Evolutionary conservation across 1,140 invertebrate species (phyloP), one percentile per base, ranked within the genome.

Genomic region (Brachystomella parvula): DNA sequence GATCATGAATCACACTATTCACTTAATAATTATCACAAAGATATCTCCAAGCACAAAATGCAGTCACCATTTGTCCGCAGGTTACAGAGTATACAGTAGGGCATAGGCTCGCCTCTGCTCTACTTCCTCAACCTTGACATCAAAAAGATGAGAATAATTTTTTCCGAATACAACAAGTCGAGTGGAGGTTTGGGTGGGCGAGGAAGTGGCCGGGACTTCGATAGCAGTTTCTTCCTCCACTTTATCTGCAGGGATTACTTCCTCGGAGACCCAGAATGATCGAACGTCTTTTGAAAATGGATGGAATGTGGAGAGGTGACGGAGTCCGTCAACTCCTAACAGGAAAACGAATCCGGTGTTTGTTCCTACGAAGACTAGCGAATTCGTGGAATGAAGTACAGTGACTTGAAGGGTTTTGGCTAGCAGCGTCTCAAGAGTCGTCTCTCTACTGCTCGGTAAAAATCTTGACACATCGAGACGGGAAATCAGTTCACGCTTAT

Each of bases 331-430:
- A 35, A 86, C 83, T 76, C 92, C 90, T 1, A 89, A 90, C 0
- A 95, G 87, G 24, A 95, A 88, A 33, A 96, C 81, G 75, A 92
- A 94, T 9, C 93, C 93, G 89, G 90, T 93, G 1, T 88, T 90
- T 1, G 92, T 95, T 39, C 92, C 93, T 61, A 93, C 87, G 75
- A 92, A 94, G 9, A 94, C 78, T 61, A 78, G 76, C 66, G 17
- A 87, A 83, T 62, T 83, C 83, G 56, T 84, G 82, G 68, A 87
- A 79, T 24, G 85, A 80, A 63, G 87, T 85, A 64, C 94, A 76
- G 90, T 92, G 24, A 95, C 89, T 12, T 62, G 60, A 84, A 87
- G 73, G 61, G 73, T 74, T 62, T 60, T 60, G 3, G 6, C 26
- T 6, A 61, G 24, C 33, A 61, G 47, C 26, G 24, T 26, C 6